Base-by-base conservation (phyloP, 2,888 invertebrate species). In the Corbicula japonica region DNA sequence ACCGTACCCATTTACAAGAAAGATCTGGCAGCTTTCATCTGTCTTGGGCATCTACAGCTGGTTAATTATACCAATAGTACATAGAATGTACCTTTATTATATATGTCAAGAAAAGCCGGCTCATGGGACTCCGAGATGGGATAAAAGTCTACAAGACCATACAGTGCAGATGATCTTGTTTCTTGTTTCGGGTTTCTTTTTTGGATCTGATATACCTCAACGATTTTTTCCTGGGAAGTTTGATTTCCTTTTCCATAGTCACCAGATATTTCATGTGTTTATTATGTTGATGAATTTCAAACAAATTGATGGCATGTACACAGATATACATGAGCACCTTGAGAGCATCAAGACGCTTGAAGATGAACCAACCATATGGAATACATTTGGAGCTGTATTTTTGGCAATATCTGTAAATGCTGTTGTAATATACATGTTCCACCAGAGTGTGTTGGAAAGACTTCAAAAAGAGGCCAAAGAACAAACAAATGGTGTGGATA, bases 191-290 rank as follows among this genome's bases (percentile, higher is more conserved):
- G 93, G 92, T 1, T 88, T 92, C 74, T 93, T 93, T 88, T 93
- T 92, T 80, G 89, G 91, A 48, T 88, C 91, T 5, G 92, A 93
- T 70, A 87, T 92, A 62, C 93, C 93, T 10, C 92, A 93, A 71
- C 80, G 92, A 18, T 89, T 90, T 68, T 88, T 86, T 52, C 92
- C 92, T 2, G 93, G 93, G 34, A 84, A 81, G 60, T 93, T 89
- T 86, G 93, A 93, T 63, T 89, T 92, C 72, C 78, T 93, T 15
- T 90, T 91, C 30, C 92, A 93, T 83, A 92, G 93, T 69, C 93
- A 93, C 74, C 93, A 93, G 83, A 82, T 92, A 50, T 93, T 93
- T 78, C 93, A 93, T 79, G 85, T 93, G 26, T 92, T 89, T 76
- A 93, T 93, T 63, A 87, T 90, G 76, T 87, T 92, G 82, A 91